Evolutionary conservation across 2,113 vertebrate genomes (phyloP).

Genomic region (Cryptomyrus ogoouensis): DNA sequence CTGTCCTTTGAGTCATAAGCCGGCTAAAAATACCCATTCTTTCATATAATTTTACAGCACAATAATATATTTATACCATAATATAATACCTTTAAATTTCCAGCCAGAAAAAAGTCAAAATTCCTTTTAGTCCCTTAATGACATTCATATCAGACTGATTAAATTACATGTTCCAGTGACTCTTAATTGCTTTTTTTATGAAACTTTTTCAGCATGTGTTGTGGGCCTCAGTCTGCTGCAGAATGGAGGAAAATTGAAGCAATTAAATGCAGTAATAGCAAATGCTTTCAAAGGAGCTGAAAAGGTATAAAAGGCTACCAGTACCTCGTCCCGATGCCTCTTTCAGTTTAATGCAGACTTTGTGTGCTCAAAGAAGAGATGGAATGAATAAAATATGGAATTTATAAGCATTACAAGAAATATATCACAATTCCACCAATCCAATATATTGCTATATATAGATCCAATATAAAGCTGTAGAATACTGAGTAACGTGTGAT

Average conservation of each 20-base stretch:
- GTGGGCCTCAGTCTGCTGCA: constrained; percentile 64
- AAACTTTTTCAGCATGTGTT: constrained; percentile 66
- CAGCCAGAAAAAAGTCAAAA: constrained; percentile 38
- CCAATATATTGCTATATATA: constrained; percentile 7
- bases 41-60: constrained; percentile 27
- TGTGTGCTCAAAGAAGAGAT: neutral
- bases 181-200: constrained; percentile 75
- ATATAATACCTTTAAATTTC: constrained; percentile 47
- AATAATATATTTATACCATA: constrained; percentile 24
- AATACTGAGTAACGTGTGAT: neutral
- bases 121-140: constrained; percentile 64
- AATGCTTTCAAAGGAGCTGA: constrained; percentile 20
- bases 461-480: neutral
- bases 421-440: neutral
- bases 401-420: neutral
- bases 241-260: constrained; percentile 64
- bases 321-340: neutral
- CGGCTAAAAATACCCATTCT: constrained; percentile 18
- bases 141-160: constrained; percentile 69
- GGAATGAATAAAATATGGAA: constrained; percentile 1
- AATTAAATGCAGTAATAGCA: constrained; percentile 50
- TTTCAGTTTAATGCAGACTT: neutral
- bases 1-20: constrained; percentile 24
- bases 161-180: constrained; percentile 82
- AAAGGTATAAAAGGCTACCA: constrained; percentile 43